These are phyloP conservation scores for Pseudotriccus pelzelni DNA, from an alignment of 2,797 vertebrate species.

Conservation along the genomic window DNA sequence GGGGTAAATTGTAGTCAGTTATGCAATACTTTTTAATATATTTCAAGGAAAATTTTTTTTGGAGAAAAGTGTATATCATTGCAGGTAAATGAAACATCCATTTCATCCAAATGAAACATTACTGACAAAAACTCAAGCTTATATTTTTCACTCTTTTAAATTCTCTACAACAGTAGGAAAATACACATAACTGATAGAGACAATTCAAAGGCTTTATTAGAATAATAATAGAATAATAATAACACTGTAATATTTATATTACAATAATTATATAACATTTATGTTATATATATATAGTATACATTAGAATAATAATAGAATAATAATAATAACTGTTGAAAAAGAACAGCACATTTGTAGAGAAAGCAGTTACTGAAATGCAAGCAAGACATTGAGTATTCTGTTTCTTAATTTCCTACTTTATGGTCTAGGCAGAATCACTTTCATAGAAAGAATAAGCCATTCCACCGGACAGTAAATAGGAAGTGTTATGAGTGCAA, in stretches of 20 bases:
- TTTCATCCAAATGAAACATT: not conserved
- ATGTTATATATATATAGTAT: no score
- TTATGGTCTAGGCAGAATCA: not conserved
- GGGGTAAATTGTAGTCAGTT: not conserved
- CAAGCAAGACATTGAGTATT: not conserved
- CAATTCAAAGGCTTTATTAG: not conserved
- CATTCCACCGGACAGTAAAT: not conserved
- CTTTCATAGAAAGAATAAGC: not conserved
- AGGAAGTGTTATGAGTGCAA: not conserved
- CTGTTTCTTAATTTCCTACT: not conserved
- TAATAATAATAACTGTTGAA: not conserved
- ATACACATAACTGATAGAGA: not conserved
- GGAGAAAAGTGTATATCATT: not conserved
- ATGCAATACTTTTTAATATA: not conserved
- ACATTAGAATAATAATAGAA: not conserved
- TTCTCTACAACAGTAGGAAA: not conserved
- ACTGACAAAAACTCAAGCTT: not conserved
- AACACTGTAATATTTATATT: no score
- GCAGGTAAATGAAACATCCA: not conserved
- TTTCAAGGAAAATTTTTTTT: not conserved
- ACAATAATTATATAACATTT: no score
- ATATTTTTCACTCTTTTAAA: not conserved
- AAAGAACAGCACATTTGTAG: not conserved
- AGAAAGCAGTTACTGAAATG: not conserved
- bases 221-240: no score